Base-by-base conservation (phyloP, 2,797 vertebrate species). In the Tragelaphus oryx region DNA sequence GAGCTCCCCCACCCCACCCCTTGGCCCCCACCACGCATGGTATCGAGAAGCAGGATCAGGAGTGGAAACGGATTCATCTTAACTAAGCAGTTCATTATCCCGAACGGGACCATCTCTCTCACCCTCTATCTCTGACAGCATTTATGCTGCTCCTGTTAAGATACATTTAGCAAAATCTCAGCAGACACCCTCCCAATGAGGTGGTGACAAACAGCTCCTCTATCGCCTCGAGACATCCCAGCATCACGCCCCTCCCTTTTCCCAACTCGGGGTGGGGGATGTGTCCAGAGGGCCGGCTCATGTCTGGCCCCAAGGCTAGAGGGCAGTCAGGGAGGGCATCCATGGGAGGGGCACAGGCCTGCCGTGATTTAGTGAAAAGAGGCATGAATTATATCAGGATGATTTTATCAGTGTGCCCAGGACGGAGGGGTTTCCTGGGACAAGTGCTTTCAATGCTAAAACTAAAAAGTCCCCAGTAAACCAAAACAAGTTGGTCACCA, bases 81-180 rank as follows among this genome's bases (percentile, higher is more conserved):
- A 92, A 96, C 96, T n/a, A 87, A 95, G 92, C 24, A 71, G 92
- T 79, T 97, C 97, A 71, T 97, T 95, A 94, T 89, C 92, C 89
- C 1, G 3, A 28, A 50, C 1, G 22, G 44, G 6, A 1, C 68
- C 97, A 76, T 95, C 83, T 3, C 91, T 97, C 95, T 95, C 82
- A 37, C 60, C 68, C 76, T 88, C 91, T 93, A 88, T 96, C 96
- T 91, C 68, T 95, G 95, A 94, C 92, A 82, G 90, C 75, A 13
- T 85, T 92, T 60, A 91, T 20, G 12, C 74, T n/a, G 8, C 81
- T 76, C 71, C 92, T 6, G 60, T 90, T 95, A 97, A 89, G 96
- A 95, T 17, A 90, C 96, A 46, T 93, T 97, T 89, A 96, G 93
- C 95, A 95, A 97, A 94, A 85, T 92, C 60, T 1, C 76, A 60